These are phyloP conservation scores for Siphlonurus alternatus DNA, from an alignment of 2,888 invertebrate genomes.

Conservation along the genomic window DNA sequence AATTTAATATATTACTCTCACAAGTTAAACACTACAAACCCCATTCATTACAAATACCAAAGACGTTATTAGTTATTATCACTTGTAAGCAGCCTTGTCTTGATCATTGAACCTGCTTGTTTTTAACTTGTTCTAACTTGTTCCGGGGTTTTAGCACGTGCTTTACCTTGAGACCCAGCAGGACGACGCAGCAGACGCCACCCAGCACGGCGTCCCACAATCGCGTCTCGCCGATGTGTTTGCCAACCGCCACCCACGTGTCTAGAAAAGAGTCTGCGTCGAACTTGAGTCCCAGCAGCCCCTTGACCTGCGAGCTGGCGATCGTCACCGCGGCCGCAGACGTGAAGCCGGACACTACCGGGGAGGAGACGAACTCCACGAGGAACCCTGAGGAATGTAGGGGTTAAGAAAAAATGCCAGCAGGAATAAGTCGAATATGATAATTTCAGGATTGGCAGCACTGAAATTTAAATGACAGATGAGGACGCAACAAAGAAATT, in stretches of 20 bases:
- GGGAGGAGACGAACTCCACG: constrained; percentile 54
- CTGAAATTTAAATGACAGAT: no score
- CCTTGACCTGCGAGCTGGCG: constrained; percentile 55
- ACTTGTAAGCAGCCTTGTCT: no score
- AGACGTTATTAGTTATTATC: no score
- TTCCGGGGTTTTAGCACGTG: background rate
- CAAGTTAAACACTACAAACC: no score
- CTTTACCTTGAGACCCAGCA: constrained; percentile 42
- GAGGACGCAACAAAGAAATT: no score
- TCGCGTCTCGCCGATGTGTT: constrained; percentile 35
- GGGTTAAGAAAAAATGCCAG: no score
- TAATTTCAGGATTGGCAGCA: no score
- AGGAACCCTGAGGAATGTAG: constrained; percentile 43
- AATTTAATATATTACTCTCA: no score
- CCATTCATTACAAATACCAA: no score
- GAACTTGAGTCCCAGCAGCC: constrained; percentile 41
- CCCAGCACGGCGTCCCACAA: constrained; percentile 44
- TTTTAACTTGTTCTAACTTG: no score
- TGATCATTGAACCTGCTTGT: no score
- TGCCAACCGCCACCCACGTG: constrained; percentile 38
- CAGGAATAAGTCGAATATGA: no score
- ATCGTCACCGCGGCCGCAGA: constrained; percentile 61
- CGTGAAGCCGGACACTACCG: constrained; percentile 58
- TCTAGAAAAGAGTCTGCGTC: constrained; percentile 42
- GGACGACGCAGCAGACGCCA: constrained; percentile 37